phyloP scores from a whole-genome alignment of 2,113 vertebrate species.

The Pica pica region DNA sequence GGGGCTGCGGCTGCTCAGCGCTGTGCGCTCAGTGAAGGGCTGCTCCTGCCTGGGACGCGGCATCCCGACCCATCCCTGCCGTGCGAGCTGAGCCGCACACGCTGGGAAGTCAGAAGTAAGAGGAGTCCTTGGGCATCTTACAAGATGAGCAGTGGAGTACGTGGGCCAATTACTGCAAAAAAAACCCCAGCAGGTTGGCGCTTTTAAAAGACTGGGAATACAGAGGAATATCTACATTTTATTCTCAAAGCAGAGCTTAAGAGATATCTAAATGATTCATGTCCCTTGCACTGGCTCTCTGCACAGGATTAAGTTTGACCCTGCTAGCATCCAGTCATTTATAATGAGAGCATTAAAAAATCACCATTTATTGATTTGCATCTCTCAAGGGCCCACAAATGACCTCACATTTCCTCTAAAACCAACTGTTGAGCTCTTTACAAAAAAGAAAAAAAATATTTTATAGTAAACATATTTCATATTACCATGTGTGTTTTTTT shows the following conservation, averaged over 20 bases:
- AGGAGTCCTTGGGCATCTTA: not conserved
- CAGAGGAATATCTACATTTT: not conserved
- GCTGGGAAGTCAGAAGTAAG: not conserved
- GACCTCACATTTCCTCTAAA: constrained; percentile 2
- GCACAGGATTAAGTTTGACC: constrained; percentile 27
- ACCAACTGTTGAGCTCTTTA: not conserved
- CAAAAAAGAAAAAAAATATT: not conserved
- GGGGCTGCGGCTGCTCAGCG: rapidly evolving
- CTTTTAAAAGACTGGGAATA: not conserved
- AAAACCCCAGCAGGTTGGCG: not conserved
- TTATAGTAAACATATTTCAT: constrained; percentile 1
- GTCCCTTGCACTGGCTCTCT: not conserved
- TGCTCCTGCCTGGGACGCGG: not conserved
- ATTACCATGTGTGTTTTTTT: not conserved
- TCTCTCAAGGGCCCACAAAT: not conserved
- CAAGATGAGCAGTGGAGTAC: not conserved
- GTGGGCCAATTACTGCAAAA: not conserved
- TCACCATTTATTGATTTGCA: constrained; percentile 21
- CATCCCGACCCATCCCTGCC: rapidly evolving
- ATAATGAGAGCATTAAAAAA: not conserved
- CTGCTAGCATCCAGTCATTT: constrained; percentile 16
- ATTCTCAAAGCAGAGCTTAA: not conserved
- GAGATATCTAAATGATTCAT: not conserved
- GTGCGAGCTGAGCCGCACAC: rapidly evolving
- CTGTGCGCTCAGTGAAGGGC: rapidly evolving